Evolutionary conservation across 2,888 invertebrate species (phyloP), one percentile per base, ranked within the genome.

Genomic region (Drosophila leonis): DNA sequence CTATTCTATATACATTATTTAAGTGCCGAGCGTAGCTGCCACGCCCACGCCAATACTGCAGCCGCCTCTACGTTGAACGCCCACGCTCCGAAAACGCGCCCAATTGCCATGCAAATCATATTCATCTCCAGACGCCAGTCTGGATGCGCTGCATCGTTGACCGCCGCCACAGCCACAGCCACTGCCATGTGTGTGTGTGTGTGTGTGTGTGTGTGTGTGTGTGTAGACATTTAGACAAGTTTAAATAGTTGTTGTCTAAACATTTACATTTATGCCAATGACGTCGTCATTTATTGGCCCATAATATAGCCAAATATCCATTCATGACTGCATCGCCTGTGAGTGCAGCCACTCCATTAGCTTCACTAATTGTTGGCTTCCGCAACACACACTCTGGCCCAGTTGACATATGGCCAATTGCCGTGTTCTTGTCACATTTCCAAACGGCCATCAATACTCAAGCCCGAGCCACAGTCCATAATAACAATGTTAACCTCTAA

Each of bases 191-290:
- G 20, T 48, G 42, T 46, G 44, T 27, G 24, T 31, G 24, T 44
- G 18, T 48, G 29, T 48, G 54, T 51, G 49, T 60, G 49, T 31
- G 24, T 44, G 18, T 48, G 29, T 48, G 54, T 51, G 49, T 60
- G 49, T 62, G 39, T 27, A 42, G 52, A 62, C 62, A 70, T 77
- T 80, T 70, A 65, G 80, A 77, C 60, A 69, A 67, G 75, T 80
- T 77, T 44, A 75, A 77, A 80, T 80, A 75, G 65, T 84, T 78
- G 15, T 81, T 89, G 82, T 83, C 84, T 89, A 89, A 83, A 83
- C 83, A 83, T 89, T 89, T 89, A 83, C 78, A 83, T 78, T 83
- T 83, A 72, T 8, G 84, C 88, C 72, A 83, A 84, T 81, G 90
- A 89, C 90, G 82, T 83, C 88, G 90, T 66, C 76, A 57, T 82